phyloP scores from a whole-genome alignment of 1,140 invertebrate species.

The Pogonognathellus flavescens region DNA sequence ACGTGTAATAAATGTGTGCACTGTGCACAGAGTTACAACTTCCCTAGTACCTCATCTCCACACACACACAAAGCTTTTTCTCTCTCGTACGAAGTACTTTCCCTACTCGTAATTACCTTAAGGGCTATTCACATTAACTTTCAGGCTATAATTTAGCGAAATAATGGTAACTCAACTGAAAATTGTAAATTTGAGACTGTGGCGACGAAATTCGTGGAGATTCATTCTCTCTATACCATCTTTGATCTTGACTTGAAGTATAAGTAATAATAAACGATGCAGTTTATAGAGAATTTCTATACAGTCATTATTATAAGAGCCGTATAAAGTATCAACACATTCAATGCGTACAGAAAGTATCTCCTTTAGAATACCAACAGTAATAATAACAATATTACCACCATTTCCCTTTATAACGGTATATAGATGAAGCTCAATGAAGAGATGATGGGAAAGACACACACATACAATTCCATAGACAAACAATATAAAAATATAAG shows the following conservation, averaged over 20 bases:
- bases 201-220: slow-evolving; percentile 34
- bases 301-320: too few relatives aligned
- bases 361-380: too few relatives aligned
- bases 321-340: too few relatives aligned
- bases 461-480: too few relatives aligned
- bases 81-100: background rate
- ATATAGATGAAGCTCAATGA: background rate
- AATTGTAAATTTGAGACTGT: slow-evolving; percentile 30
- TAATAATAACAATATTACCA: too few relatives aligned
- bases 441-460: too few relatives aligned
- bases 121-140: slow-evolving; percentile 27
- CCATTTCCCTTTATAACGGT: too few relatives aligned
- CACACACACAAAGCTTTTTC: background rate
- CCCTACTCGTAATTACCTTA: slow-evolving; percentile 2
- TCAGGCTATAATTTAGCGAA: slow-evolving; percentile 23
- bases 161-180: slow-evolving; percentile 7
- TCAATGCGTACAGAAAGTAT: too few relatives aligned
- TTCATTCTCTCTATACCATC: background rate
- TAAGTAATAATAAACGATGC: too few relatives aligned
- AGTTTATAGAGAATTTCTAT: too few relatives aligned
- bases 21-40: background rate
- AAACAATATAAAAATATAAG: too few relatives aligned
- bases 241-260: slow-evolving; percentile 6
- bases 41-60: too few relatives aligned
- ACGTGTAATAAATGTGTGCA: slow-evolving; percentile 4